Evolutionary conservation across 1,140 invertebrate genomes (phyloP).

Genomic region (Trachymyrmex septentrionalis): DNA sequence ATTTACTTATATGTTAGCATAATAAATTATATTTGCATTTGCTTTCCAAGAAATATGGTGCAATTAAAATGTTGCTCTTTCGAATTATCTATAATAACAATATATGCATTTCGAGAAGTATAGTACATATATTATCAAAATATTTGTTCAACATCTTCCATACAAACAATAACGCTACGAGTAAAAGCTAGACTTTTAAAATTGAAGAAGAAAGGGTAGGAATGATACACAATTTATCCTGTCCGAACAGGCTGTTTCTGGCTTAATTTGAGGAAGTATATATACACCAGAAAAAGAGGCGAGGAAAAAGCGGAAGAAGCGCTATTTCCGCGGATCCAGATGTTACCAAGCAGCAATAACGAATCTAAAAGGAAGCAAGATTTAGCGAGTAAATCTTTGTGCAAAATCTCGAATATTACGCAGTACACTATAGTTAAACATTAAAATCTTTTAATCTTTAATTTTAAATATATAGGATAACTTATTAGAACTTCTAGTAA

Average conservation of each 20-base stretch:
- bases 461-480: background rate
- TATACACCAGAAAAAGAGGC: slow-evolving; percentile 34
- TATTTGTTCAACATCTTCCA: slow-evolving; percentile 11
- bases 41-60: too few species aligned
- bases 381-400: slow-evolving; percentile 11
- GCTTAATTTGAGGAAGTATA: slow-evolving; percentile 59
- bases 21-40: too few species aligned
- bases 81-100: background rate
- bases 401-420: slow-evolving; percentile 6
- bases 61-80: slow-evolving; percentile 3
- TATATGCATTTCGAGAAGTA: background rate
- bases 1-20: too few species aligned
- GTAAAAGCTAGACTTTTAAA: slow-evolving; percentile 25
- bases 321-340: slow-evolving; percentile 64
- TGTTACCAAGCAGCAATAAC: slow-evolving; percentile 62
- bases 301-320: slow-evolving; percentile 59
- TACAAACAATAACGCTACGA: background rate
- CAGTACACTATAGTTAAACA: background rate
- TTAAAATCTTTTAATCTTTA: background rate
- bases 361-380: slow-evolving; percentile 35
- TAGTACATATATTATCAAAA: background rate
- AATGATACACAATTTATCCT: slow-evolving; percentile 62
- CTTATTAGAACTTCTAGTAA: background rate
- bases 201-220: slow-evolving; percentile 40
- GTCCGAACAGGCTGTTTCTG: slow-evolving; percentile 42